A percentile compares a stretch with the other conserved stretches of the same genome.
phyloP scores from a whole-genome alignment of 64 coral and sea anemone genomes.

The Catalaphyllia jardinei region DNA sequence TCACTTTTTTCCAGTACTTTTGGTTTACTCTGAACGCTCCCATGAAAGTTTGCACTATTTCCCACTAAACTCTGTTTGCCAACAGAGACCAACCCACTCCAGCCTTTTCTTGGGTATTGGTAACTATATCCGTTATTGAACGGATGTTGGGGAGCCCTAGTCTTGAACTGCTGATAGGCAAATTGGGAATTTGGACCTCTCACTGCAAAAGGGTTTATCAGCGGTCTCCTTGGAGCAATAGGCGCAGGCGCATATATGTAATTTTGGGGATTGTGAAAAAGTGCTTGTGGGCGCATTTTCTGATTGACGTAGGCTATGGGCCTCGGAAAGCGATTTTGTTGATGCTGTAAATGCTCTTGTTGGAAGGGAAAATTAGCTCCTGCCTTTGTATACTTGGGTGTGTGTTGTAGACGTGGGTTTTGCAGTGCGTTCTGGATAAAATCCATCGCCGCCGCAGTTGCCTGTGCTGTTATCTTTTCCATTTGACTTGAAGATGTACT shows the following conservation, averaged over 20 bases:
- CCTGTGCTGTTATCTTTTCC: slow-evolving; percentile 12
- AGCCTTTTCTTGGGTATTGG: not conserved
- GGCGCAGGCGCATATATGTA: not conserved
- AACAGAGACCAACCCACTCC: not conserved
- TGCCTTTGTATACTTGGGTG: not conserved
- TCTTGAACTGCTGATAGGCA: not conserved
- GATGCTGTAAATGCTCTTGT: not conserved
- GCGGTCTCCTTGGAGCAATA: not conserved
- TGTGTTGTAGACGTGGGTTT: not conserved
- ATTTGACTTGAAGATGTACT: not conserved
- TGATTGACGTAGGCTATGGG: slow-evolving; percentile 11
- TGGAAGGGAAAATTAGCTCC: not conserved
- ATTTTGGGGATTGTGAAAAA: not conserved
- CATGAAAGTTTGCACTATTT: not conserved
- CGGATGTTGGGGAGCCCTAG: not conserved
- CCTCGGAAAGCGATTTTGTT: not conserved
- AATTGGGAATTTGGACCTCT: not conserved
- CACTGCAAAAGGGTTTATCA: not conserved
- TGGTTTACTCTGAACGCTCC: not conserved
- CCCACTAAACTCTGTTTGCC: slow-evolving; percentile 10
- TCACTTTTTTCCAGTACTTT: not conserved
- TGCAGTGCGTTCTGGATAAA: not conserved
- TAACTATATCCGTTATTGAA: not conserved
- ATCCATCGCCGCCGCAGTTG: not conserved
- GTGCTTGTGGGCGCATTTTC: not conserved